Evolutionary conservation across 2,888 invertebrate genomes (phyloP).

Genomic region (Phaedon cochleariae): DNA sequence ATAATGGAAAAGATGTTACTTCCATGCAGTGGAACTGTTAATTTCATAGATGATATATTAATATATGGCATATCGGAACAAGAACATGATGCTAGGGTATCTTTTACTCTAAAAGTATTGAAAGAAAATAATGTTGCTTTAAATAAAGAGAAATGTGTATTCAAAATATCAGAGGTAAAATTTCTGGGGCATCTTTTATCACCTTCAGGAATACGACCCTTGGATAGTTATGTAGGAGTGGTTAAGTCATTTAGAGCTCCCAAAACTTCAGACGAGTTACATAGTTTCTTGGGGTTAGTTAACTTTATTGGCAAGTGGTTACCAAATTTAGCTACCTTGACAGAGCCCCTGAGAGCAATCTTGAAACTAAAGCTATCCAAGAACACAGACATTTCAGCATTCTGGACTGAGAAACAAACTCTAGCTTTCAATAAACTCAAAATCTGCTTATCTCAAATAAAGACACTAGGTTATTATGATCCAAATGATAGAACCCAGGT

Average conservation of each 20-base stretch:
- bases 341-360: not conserved
- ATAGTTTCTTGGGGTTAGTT: slow-evolving; percentile 48
- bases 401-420: not conserved
- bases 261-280: slow-evolving; percentile 28
- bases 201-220: not conserved
- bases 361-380: not conserved
- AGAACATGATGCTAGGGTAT: not conserved
- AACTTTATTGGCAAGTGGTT: slow-evolving; percentile 48
- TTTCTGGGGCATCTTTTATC: not conserved
- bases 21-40: not conserved
- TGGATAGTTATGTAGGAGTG: slow-evolving; percentile 1
- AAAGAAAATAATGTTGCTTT: not conserved
- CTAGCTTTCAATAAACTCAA: not conserved
- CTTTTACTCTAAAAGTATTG: not conserved
- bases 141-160: not conserved
- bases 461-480: not conserved
- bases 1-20: not conserved
- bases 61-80: not conserved
- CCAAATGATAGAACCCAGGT: not conserved
- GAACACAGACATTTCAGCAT: not conserved
- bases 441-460: too few relatives aligned
- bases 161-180: not conserved
- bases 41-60: not conserved
- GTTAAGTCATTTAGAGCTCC: slow-evolving; percentile 5
- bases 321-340: slow-evolving; percentile 45